Percentiles rank a stretch among this genome's conserved stretches.
Evolutionary conservation across 2,888 invertebrate genomes (phyloP).

Genomic region (Cylloceria caligata): DNA sequence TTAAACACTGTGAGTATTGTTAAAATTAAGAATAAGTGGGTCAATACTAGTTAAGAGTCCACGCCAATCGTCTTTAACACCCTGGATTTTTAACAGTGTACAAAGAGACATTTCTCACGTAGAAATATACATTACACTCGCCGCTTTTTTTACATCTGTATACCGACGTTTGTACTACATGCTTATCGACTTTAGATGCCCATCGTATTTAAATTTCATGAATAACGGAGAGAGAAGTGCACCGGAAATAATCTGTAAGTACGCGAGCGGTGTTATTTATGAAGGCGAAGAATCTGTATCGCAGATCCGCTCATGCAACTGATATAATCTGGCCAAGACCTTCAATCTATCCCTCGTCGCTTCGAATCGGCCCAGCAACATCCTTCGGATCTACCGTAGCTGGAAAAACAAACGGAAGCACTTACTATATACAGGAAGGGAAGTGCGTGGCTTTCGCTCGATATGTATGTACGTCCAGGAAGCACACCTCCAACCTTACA

Average conservation of each 20-base stretch:
- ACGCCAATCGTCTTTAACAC: no score
- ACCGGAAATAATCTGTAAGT: neutral
- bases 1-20: no score
- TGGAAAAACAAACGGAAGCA: conserved; percentile 56
- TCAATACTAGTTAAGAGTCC: no score
- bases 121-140: no score
- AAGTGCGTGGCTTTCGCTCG: conserved; percentile 49
- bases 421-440: conserved; percentile 23
- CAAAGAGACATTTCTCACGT: no score
- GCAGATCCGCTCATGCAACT: conserved; percentile 1
- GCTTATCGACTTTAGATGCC: neutral
- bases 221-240: neutral
- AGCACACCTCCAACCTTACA: neutral
- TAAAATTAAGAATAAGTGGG: no score
- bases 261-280: neutral
- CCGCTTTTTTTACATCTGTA: no score
- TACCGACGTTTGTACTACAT: neutral
- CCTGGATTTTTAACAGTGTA: no score
- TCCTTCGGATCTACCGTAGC: conserved; percentile 5
- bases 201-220: neutral
- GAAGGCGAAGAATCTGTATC: conserved; percentile 6
- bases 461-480: conserved; percentile 10
- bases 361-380: neutral
- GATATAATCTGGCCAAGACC: conserved; percentile 1
- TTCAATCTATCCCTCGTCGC: conserved; percentile 4